These are phyloP conservation scores for Berghia stephanieae DNA, from an alignment of 1,140 invertebrate genomes.

Conservation along the genomic window DNA sequence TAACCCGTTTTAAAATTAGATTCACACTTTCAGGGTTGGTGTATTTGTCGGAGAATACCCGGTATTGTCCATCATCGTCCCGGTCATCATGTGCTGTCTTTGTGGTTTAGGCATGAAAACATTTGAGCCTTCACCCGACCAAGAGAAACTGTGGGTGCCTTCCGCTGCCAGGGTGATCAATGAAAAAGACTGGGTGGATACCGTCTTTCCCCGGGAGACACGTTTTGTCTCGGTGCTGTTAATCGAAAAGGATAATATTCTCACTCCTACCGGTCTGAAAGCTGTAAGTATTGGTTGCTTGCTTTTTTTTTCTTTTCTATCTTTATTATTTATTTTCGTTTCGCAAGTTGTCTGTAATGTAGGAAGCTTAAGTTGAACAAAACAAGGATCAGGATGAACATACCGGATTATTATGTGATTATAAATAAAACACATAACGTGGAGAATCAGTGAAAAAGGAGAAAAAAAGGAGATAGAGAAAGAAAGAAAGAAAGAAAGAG, in stretches of 20 bases:
- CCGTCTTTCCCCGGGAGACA: slow-evolving; percentile 43
- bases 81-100: slow-evolving; percentile 39
- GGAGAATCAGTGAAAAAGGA: neutral
- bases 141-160: slow-evolving; percentile 51
- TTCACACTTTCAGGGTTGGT: slow-evolving; percentile 41
- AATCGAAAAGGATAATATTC: slow-evolving; percentile 36
- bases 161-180: slow-evolving; percentile 39
- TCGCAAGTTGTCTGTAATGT: neutral
- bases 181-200: slow-evolving; percentile 47
- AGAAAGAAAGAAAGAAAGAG: too few species aligned
- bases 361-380: neutral
- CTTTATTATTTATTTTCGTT: neutral
- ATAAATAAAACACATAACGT: too few species aligned
- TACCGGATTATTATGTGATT: neutral
- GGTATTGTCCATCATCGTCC: slow-evolving; percentile 42
- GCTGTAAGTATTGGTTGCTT: slow-evolving; percentile 43
- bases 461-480: too few species aligned
- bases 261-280: slow-evolving; percentile 39
- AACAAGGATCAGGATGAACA: neutral
- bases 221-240: slow-evolving; percentile 41
- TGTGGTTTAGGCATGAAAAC: slow-evolving; percentile 50
- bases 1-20: neutral
- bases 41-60: slow-evolving; percentile 45
- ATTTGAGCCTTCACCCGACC: slow-evolving; percentile 40
- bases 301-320: too few species aligned